Evolutionary conservation across 2,113 vertebrate species (phyloP), one percentile per base, ranked within the genome.

Genomic region (Hippocampus guttulatus): DNA sequence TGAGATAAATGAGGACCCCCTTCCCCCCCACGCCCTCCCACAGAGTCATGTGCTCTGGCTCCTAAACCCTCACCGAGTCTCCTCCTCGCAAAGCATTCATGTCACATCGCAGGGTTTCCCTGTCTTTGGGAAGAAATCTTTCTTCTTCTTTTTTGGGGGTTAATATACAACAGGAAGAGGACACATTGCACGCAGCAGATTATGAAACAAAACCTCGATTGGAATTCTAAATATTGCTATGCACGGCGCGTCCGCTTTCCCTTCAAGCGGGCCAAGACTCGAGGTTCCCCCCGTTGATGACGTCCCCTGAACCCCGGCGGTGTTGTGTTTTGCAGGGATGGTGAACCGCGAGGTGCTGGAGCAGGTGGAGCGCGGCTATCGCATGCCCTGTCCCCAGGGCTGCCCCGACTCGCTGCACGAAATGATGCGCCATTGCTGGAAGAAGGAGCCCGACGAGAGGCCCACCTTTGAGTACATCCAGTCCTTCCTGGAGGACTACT

Each of bases 401-500:
- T 98, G 96, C 77, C 96, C 96, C 2, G 96, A 98, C 75, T 98
- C 96, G 38, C 95, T 98, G n/a, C 95, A 98, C 0, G 96, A 98
- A 69, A 91, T 98, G 93, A 98, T 97, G 96, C 93, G 92, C 86
- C 92, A 91, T 30, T 98, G 96, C 87, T 98, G 96, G 96, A 98
- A 97, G 92, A 98, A 96, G 82, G 96, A 98, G 51, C 94, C 96
- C 18, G 96, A 98, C 74, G 96, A 98, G 81, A 94, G 96, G 74
- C 96, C 96, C 79, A 98, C 96, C 18, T 98, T 98, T 81, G 96
- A 98, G 81, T 98, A 98, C 89, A 95, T 96, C 88, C 96, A 98
- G 90, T 96, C 96, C 85, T 98, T 98, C 91, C 85, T 98, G 84
- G 96, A 98, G 92, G 96, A 98, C 92, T 98, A 98, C 85, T 93